These are phyloP conservation scores for Emydura subglobosa DNA, from an alignment of 2,113 vertebrate species.

Conservation along the genomic window DNA sequence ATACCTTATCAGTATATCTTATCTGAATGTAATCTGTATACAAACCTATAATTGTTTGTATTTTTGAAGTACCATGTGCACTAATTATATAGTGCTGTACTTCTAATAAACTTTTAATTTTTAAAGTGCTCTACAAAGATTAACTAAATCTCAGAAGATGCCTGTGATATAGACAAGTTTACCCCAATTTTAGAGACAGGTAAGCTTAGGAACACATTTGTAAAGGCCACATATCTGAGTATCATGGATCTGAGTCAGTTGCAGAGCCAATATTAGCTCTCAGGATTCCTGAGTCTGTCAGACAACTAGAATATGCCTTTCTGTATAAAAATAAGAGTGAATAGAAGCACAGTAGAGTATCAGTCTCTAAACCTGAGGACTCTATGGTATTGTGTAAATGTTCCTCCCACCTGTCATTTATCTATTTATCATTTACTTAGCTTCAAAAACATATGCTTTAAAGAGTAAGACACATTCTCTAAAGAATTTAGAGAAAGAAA, in stretches of 20 bases:
- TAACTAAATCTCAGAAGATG: not conserved
- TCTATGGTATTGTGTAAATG: not conserved
- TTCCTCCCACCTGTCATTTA: not conserved
- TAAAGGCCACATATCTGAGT: not conserved
- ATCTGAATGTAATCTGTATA: not conserved
- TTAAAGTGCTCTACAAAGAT: not conserved
- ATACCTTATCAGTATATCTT: accelerated
- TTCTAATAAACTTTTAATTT: not conserved
- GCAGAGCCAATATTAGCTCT: not conserved
- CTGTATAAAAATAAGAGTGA: not conserved
- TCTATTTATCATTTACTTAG: not conserved
- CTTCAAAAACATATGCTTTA: not conserved
- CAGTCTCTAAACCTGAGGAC: not conserved
- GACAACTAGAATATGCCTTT: not conserved
- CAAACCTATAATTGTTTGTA: not conserved
- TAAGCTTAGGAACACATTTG: not conserved
- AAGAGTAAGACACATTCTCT: not conserved
- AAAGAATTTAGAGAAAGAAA: not conserved
- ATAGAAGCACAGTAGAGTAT: not conserved
- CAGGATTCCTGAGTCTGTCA: not conserved
- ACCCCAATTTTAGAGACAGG: not conserved
- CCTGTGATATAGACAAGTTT: not conserved
- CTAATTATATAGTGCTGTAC: not conserved
- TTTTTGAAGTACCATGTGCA: not conserved
- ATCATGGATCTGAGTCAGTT: not conserved